Evolutionary conservation across 2,797 vertebrate genomes (phyloP), one percentile per base, ranked within the genome.

Genomic region (Sciurus carolinensis): DNA sequence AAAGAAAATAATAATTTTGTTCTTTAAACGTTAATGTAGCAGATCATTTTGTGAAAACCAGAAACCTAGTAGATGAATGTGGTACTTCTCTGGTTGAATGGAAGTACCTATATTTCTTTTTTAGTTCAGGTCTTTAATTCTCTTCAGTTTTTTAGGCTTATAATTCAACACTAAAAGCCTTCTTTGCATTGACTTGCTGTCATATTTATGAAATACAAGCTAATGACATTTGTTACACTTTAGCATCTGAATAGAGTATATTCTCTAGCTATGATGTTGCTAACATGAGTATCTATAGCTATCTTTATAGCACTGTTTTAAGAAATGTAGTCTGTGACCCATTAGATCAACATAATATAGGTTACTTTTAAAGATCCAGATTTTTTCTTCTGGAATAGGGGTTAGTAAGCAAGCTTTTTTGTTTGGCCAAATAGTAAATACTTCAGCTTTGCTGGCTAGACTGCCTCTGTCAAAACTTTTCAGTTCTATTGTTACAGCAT

Each of bases 391-490:
- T 85, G 88, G n/a, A 82, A 52, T 22, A 93, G n/a, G 54, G n/a
- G 6, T 94, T 44, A n/a, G 6, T 94, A 39, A n/a, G 72, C 57
- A 88, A 69, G 77, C 18, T 57, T 95, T 91, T 90, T 86, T 84
- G 75, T 87, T n/a, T 93, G 6, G 17, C 15, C 92, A 89, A 24
- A 18, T 87, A 81, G 54, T 97, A 82, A 76, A 79, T 80, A 75
- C 77, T 97, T 96, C 73, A 95, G 79, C 15, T 94, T 95, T 95
- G 75, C 1, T 5, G 62, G 20, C 18, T 93, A 93, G 73, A 84
- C 39, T 75, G 36, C 67, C 67, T 90, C 50, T 95, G 66, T 95
- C 9, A 33, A 18, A 84, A 12, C 54, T 95, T 10, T 17, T 94
- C 12, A 69, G 0, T 94, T 98, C 77, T 91, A 59, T 71, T 24